Conservation (phyloP, 2,888 invertebrate genomes). For the Drosophila nr. perissopoda region DNA sequence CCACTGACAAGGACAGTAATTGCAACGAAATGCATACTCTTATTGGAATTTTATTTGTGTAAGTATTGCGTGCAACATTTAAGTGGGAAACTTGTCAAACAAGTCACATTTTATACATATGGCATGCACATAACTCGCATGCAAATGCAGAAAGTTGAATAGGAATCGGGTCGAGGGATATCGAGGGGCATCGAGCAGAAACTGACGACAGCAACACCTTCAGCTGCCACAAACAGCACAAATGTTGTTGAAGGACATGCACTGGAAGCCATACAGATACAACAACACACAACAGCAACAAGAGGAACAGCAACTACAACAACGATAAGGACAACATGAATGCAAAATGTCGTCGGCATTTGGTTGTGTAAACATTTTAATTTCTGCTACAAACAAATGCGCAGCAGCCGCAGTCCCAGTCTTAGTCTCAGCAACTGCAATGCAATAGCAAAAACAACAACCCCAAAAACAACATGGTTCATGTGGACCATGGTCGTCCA, state of each 20-base stretch:
- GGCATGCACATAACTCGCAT: constrained; percentile 28
- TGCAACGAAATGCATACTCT: constrained; percentile 36
- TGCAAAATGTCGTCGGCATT: constrained; percentile 72
- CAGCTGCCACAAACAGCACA: constrained; percentile 46
- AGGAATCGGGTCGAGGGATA: constrained; percentile 23
- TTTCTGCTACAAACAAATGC: constrained; percentile 77
- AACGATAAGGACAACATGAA: constrained; percentile 59
- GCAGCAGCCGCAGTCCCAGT: constrained; percentile 58
- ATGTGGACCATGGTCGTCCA: constrained; percentile 72
- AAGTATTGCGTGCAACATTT: constrained; percentile 30
- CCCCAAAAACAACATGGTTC: constrained; percentile 41
- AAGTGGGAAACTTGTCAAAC: constrained; percentile 42
- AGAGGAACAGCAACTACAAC: constrained; percentile 2
- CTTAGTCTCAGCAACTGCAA: constrained; percentile 13
- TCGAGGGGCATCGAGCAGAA: constrained; percentile 14
- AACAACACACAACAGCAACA: constrained; percentile 5
- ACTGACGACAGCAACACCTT: constrained; percentile 49
- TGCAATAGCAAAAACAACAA: neutral
- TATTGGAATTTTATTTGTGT: constrained; percentile 1
- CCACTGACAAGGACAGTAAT: constrained; percentile 35
- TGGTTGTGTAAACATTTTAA: constrained; percentile 79
- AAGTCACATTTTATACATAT: constrained; percentile 55
- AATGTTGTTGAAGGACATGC: constrained; percentile 61
- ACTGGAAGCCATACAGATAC: constrained; percentile 40
- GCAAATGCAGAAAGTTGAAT: constrained; percentile 54